A percentile compares a stretch with the other conserved stretches of the same genome.
phyloP scores from a whole-genome alignment of 2,888 invertebrate species.

The Cryptocephalus primarius region DNA sequence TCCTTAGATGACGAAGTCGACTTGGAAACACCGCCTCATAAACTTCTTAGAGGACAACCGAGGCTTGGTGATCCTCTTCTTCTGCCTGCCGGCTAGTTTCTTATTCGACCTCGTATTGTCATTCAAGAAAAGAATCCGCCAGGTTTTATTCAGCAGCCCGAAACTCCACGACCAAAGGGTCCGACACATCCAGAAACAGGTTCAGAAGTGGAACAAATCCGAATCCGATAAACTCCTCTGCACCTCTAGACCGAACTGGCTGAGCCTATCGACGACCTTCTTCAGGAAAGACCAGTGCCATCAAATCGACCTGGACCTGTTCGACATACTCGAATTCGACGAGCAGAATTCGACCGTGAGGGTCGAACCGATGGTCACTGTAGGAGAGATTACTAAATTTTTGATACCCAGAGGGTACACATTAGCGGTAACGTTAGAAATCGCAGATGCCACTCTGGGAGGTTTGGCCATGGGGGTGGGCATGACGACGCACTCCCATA shows the following conservation, averaged over 20 bases:
- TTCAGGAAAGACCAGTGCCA: constrained; percentile 54
- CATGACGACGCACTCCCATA: constrained; percentile 66
- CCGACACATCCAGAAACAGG: constrained; percentile 40
- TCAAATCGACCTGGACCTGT: constrained; percentile 49
- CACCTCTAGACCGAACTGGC: constrained; percentile 59
- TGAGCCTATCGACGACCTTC: constrained; percentile 56
- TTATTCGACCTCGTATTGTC: constrained; percentile 43
- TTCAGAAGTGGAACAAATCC: constrained; percentile 44
- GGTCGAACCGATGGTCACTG: constrained; percentile 58
- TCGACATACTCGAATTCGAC: constrained; percentile 49
- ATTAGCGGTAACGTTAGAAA: constrained; percentile 55
- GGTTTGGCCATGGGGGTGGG: constrained; percentile 54
- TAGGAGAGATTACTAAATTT: constrained; percentile 52
- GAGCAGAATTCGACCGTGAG: constrained; percentile 45
- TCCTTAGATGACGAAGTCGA: constrained; percentile 10
- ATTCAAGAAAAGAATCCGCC: constrained; percentile 33
- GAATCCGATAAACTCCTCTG: constrained; percentile 45
- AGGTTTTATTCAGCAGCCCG: constrained; percentile 33
- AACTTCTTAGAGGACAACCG: constrained; percentile 50
- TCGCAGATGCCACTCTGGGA: constrained; percentile 58
- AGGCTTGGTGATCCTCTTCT: constrained; percentile 49
- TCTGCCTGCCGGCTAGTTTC: constrained; percentile 58
- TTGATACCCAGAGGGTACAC: constrained; percentile 56
- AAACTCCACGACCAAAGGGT: constrained; percentile 39
- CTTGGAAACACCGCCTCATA: constrained; percentile 31